Conservation (phyloP, 1,140 invertebrate genomes). For the Drosophila chauvacae region DNA sequence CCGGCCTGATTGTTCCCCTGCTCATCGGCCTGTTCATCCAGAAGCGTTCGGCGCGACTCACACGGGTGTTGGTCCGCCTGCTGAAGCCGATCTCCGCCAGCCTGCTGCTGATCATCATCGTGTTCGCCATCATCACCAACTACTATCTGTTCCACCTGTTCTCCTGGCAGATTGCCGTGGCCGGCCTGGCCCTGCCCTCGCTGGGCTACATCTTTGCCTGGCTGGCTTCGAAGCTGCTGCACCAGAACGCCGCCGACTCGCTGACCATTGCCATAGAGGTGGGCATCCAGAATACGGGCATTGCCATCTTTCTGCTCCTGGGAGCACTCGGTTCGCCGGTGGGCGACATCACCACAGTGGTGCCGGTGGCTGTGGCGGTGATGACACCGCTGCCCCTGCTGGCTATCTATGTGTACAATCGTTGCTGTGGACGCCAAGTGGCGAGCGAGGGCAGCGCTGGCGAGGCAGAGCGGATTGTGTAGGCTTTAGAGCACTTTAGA, state of each 20-base stretch:
- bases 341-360: conserved; percentile 93
- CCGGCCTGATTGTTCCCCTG: conserved; percentile 93
- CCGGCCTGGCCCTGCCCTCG: conserved; percentile 94
- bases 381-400: conserved; percentile 96
- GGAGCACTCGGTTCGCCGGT: conserved; percentile 88
- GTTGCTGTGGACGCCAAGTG: conserved; percentile 15
- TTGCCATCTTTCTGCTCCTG: conserved; percentile 92
- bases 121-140: conserved; percentile 97
- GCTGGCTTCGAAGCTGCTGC: conserved; percentile 86
- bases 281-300: conserved; percentile 97
- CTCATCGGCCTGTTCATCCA: conserved; percentile 92
- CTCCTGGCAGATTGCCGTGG: conserved; percentile 94
- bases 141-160: conserved; percentile 95
- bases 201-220: conserved; percentile 93
- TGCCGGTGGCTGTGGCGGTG: conserved; percentile 94
- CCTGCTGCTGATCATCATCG: conserved; percentile 94
- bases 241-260: conserved; percentile 88
- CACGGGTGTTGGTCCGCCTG: conserved; percentile 90
- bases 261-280: conserved; percentile 96
- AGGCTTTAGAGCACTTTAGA: background rate
- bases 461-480: conserved; percentile 56
- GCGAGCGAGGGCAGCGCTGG: background rate
- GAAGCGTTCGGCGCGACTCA: conserved; percentile 88
- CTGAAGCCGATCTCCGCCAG: conserved; percentile 94
- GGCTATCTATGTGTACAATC: conserved; percentile 66